Base-by-base conservation (phyloP, 2,113 vertebrate genomes). In the Cottus gobio region DNA sequence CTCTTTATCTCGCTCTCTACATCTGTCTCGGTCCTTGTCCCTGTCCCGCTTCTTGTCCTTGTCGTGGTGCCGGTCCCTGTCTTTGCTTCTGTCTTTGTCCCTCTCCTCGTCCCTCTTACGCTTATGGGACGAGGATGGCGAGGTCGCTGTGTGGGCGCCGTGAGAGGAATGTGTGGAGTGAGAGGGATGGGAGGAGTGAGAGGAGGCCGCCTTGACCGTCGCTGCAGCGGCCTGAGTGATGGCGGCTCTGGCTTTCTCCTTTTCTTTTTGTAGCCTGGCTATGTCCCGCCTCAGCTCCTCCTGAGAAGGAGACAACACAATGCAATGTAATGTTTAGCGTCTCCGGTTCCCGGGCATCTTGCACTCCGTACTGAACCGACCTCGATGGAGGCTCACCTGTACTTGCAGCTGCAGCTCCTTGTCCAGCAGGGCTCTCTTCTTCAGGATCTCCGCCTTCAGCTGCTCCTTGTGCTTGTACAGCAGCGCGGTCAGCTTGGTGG, bases 381-480 rank as follows among this genome's bases (percentile, higher is more conserved):
- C 50, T 44, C 7, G 10, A 15, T 28, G 31, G 54, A 0, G 28
- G n/a, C 95, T 87, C 42, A 99, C 98, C 97, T 99, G 98, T 15
- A 98, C 98, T 91, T 98, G 96, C 20, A 99, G 95, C 89, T 99
- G 98, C 37, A 99, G 95, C 24, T 99, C 98, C 91, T 99, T 99
- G 93, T 99, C 98, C 68, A 99, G 93, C 78, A 99, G 96, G 0
- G 97, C 98, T 86, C 98, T 95, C 94, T 99, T 99, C 92, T 97
- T 99, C 78, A 99, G 80, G 86, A 99, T 99, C 90, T 99, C 97
- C 0, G 98, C 96, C 93, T 98, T 98, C 70, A 99, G 96, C 67
- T 98, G 97, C 46, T 99, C 98, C 74, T 99, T 99, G 93, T 99
- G 98, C 87, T 98, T 99, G 94, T 98, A 99, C 39, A 99, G 96